Percentiles rank a stretch among this genome's conserved stretches.
Evolutionary conservation across 2,888 invertebrate genomes (phyloP).

Genomic region (Pinctada fucata): DNA sequence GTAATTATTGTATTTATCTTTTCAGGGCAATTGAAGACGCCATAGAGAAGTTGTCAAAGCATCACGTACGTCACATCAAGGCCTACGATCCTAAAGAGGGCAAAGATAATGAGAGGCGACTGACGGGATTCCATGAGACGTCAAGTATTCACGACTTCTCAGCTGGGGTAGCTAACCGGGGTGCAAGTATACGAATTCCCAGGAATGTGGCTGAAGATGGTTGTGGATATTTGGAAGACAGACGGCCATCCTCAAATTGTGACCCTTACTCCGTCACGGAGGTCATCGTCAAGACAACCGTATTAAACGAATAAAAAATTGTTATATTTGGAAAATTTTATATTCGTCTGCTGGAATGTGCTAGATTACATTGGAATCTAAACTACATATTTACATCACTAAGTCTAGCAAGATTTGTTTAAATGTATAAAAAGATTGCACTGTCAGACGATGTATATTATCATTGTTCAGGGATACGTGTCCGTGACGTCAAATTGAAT

Average conservation of each 20-base stretch:
- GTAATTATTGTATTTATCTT: constrained; percentile 40
- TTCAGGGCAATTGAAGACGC: constrained; percentile 94
- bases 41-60: constrained; percentile 93
- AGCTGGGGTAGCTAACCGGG: constrained; percentile 93
- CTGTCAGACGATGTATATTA: too few relatives aligned
- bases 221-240: constrained; percentile 96
- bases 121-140: constrained; percentile 95
- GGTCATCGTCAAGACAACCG: constrained; percentile 59
- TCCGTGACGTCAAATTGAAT: too few relatives aligned
- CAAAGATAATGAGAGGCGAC: constrained; percentile 95
- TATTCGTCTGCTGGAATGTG: too few relatives aligned
- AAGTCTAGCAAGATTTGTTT: too few relatives aligned
- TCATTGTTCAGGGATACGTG: too few relatives aligned
- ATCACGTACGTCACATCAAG: constrained; percentile 94
- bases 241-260: constrained; percentile 81
- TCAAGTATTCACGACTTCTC: constrained; percentile 98
- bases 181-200: constrained; percentile 88
- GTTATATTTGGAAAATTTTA: too few relatives aligned
- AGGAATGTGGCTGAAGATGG: constrained; percentile 89
- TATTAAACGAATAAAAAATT: constrained; percentile 41
- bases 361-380: too few relatives aligned
- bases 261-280: constrained; percentile 76
- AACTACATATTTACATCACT: too few relatives aligned
- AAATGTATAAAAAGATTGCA: too few relatives aligned
- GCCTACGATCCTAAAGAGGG: constrained; percentile 98